phyloP scores from a whole-genome alignment of 2,888 invertebrate species.

The Conchocele bisecta region DNA sequence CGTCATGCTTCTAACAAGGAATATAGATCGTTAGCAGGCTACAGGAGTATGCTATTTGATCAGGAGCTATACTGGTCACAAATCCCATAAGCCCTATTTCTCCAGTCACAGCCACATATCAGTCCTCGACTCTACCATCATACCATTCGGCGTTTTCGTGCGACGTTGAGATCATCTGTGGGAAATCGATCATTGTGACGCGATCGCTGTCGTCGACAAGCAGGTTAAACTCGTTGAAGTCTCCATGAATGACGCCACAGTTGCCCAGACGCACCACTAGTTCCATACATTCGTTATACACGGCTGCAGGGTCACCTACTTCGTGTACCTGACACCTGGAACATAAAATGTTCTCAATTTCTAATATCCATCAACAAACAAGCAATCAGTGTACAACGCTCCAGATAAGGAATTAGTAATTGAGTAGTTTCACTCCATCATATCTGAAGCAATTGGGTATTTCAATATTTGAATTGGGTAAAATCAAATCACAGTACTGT shows the following conservation, averaged over 20 bases:
- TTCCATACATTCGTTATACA: slow-evolving; percentile 97
- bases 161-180: slow-evolving; percentile 98
- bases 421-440: too few relatives aligned
- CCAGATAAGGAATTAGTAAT: too few relatives aligned
- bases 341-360: background rate
- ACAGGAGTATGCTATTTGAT: too few relatives aligned
- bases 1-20: too few relatives aligned
- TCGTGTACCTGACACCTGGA: slow-evolving; percentile 85
- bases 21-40: too few relatives aligned
- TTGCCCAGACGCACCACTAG: slow-evolving; percentile 94
- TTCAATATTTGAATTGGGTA: too few relatives aligned
- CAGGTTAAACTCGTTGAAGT: slow-evolving; percentile 99
- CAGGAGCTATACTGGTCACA: too few relatives aligned
- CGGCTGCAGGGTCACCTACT: slow-evolving; percentile 88
- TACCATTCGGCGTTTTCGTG: slow-evolving; percentile 94
- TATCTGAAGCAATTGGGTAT: too few relatives aligned
- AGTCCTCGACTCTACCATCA: too few relatives aligned
- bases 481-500: too few relatives aligned
- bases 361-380: background rate
- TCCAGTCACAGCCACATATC: too few relatives aligned
- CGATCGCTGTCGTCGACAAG: slow-evolving; percentile 90
- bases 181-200: slow-evolving; percentile 95
- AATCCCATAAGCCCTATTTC: too few relatives aligned
- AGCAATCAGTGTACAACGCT: background rate
- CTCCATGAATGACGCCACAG: slow-evolving; percentile 98